Base-by-base conservation (phyloP, 2,113 vertebrate species). In the Catharus bicknelli region DNA sequence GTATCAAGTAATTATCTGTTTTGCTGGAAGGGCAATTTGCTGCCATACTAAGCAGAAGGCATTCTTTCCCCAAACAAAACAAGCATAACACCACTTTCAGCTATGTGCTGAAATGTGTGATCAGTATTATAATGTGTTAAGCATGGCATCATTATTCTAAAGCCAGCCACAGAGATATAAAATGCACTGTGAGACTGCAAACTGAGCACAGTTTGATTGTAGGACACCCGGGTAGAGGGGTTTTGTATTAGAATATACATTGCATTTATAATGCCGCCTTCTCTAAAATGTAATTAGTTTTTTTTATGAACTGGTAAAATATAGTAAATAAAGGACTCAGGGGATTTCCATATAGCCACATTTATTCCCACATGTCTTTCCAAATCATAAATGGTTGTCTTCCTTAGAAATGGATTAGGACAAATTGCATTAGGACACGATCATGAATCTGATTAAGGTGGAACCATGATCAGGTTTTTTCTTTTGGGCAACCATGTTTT, bases 341-440 rank as follows among this genome's bases (percentile, higher is more conserved):
- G 97, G 97, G 98, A 98, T 98, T 98, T 98, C 97, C 97, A 98
- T 98, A 98, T 96, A 98, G 98, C 97, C 97, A 97, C 97, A 98
- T 98, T 98, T 98, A 99, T 98, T 98, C 98, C 98, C 98, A 98
- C 98, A 98, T 36, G 97, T 98, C 98, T 98, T 98, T 98, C 98
- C 97, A 98, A 99, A 98, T 99, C 98, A 98, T 98, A 98, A 99
- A 98, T 98, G 98, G 98, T 99, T 99, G 98, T 99, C 98, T 99
- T 98, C 98, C 98, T 98, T 97, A 98, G 98, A 98, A 99, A 98
- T 98, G 98, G 98, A 99, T 99, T 98, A 99, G 98, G 98, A 98
- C 98, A 99, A 98, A 99, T 99, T 98, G 97, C 98, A 99, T 99
- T 99, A 99, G 97, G 98, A 98, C 98, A 98, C 97, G 98, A 99